Conservation (phyloP, 2,797 vertebrate genomes). For the Coregonus ussuriensis region DNA sequence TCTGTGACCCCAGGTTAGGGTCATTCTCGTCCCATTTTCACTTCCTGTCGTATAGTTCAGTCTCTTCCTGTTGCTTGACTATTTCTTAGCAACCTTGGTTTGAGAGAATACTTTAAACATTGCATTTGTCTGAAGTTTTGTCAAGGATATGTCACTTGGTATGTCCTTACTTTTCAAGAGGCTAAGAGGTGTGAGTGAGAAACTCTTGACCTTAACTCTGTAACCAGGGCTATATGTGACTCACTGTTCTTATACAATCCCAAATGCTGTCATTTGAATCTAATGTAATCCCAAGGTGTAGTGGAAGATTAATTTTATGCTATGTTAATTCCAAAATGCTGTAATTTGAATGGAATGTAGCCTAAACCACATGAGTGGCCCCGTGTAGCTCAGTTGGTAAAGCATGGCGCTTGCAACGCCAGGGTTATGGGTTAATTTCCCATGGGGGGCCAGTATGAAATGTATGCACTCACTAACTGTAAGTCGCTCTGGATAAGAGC, state of each 20-base stretch:
- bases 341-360: constrained; percentile 40
- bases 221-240: constrained; percentile 36
- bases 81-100: background rate
- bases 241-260: constrained; percentile 46
- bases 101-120: background rate
- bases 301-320: constrained; percentile 36
- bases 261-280: constrained; percentile 5
- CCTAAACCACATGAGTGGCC: constrained; percentile 16
- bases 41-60: background rate
- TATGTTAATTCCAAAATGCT: constrained; percentile 54
- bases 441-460: no score
- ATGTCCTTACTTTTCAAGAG: constrained; percentile 6
- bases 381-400: no score
- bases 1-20: background rate
- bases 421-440: no score
- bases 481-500: no score
- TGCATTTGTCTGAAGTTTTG: background rate
- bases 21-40: background rate
- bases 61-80: background rate
- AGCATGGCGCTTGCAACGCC: no score
- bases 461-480: no score
- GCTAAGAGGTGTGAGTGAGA: constrained; percentile 12
- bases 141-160: background rate
- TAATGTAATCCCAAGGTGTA: constrained; percentile 43
- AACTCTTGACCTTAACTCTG: background rate